phyloP scores from a whole-genome alignment of 2,888 invertebrate species.

The Drosophila putrida region DNA sequence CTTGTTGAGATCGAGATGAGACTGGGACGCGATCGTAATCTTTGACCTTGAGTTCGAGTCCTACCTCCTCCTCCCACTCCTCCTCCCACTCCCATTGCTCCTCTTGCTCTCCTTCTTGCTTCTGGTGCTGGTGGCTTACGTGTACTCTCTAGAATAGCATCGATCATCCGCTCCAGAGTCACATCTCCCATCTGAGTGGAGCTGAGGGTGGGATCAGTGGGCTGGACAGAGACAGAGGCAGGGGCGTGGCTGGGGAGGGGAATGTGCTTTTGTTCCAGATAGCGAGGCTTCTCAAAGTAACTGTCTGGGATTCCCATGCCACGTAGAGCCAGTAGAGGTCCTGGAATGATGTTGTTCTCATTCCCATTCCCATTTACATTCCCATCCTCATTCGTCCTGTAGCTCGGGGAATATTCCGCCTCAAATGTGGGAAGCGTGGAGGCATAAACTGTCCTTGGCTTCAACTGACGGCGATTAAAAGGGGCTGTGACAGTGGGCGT shows the following conservation, averaged over 20 bases:
- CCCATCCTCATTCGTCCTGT: slow-evolving; percentile 12
- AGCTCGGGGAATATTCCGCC: slow-evolving; percentile 84
- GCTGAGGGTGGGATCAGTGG: slow-evolving; percentile 63
- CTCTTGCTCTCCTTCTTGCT: not conserved
- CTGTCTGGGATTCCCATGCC: slow-evolving; percentile 84
- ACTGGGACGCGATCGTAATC: slow-evolving; percentile 37
- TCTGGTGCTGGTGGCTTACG: slow-evolving; percentile 71
- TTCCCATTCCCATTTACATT: slow-evolving; percentile 21
- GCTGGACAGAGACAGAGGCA: too few species aligned
- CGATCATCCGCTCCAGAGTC: slow-evolving; percentile 85
- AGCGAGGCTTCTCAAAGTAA: slow-evolving; percentile 85
- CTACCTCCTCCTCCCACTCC: slow-evolving; percentile 18
- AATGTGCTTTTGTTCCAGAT: slow-evolving; percentile 67
- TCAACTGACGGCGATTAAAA: slow-evolving; percentile 1
- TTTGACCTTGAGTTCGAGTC: slow-evolving; percentile 36
- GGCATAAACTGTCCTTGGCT: slow-evolving; percentile 63
- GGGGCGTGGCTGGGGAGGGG: slow-evolving; percentile 1
- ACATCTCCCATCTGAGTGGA: slow-evolving; percentile 85
- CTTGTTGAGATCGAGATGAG: slow-evolving; percentile 62
- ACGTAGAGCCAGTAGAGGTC: slow-evolving; percentile 83
- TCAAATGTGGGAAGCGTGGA: slow-evolving; percentile 84
- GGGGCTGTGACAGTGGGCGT: slow-evolving; percentile 1
- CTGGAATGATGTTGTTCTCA: slow-evolving; percentile 71
- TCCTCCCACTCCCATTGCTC: not conserved
- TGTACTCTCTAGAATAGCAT: slow-evolving; percentile 85